Percentiles rank a stretch among this genome's conserved stretches.
Evolutionary conservation across 2,797 vertebrate species (phyloP).

Genomic region (Characodon lateralis): DNA sequence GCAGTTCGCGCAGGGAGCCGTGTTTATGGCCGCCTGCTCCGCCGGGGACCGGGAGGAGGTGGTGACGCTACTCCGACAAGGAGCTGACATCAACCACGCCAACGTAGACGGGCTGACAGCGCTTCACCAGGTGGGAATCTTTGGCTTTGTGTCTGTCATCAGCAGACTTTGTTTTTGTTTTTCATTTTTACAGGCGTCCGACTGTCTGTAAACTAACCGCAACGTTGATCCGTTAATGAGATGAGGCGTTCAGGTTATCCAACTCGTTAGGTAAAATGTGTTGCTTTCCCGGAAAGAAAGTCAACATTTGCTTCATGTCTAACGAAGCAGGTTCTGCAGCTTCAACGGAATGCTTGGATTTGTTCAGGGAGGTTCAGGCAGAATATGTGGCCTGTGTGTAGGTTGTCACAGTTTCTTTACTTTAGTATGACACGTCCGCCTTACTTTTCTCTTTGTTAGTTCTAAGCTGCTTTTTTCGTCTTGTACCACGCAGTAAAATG

Average conservation of each 20-base stretch:
- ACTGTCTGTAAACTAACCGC: conserved; percentile 6
- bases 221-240: conserved; percentile 10
- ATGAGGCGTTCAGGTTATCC: conserved; percentile 8
- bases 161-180: not conserved
- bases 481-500: conserved; percentile 16
- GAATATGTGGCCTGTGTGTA: conserved; percentile 19
- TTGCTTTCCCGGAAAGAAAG: not conserved
- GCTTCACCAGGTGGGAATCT: conserved; percentile 82
- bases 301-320: not conserved
- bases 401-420: not conserved
- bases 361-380: conserved; percentile 1
- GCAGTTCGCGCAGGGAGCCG: conserved; percentile 86
- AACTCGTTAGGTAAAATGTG: not conserved
- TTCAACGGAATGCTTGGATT: not conserved
- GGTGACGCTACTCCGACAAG: conserved; percentile 81
- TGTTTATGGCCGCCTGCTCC: conserved; percentile 89
- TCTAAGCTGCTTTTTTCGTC: conserved; percentile 18
- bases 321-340: not conserved
- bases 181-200: not conserved
- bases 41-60: conserved; percentile 88
- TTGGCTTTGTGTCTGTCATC: not conserved
- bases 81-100: conserved; percentile 87
- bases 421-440: conserved; percentile 14
- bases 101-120: conserved; percentile 88
- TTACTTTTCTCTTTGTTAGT: conserved; percentile 5